phyloP scores from a whole-genome alignment of 2,888 invertebrate genomes.

The Stenolophus ochropezus region DNA sequence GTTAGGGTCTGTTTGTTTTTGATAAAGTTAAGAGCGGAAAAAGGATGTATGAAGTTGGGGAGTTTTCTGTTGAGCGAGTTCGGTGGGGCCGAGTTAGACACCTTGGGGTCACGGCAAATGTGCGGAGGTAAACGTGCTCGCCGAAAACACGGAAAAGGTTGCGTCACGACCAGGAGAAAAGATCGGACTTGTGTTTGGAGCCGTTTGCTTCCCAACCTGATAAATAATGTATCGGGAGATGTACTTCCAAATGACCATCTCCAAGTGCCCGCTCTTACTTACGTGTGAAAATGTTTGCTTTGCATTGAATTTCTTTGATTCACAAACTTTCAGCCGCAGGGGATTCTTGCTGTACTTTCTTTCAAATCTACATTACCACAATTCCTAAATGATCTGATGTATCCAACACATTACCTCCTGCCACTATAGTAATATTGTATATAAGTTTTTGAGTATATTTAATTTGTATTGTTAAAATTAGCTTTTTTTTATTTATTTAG shows the following conservation, averaged over 20 bases:
- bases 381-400: too few species aligned
- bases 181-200: conserved; percentile 36
- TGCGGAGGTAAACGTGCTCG: conserved; percentile 3
- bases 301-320: conserved; percentile 14
- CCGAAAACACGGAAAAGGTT: conserved; percentile 49
- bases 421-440: too few species aligned
- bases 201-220: conserved; percentile 24
- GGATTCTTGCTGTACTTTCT: neutral
- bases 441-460: too few species aligned
- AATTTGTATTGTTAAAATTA: too few species aligned
- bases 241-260: conserved; percentile 17
- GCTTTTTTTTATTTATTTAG: too few species aligned
- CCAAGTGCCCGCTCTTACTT: neutral
- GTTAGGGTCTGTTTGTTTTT: too few species aligned
- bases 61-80: neutral
- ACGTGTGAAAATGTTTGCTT: conserved; percentile 21
- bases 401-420: too few species aligned
- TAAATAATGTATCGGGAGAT: conserved; percentile 42
- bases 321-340: neutral
- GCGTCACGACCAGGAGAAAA: neutral
- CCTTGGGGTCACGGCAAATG: neutral
- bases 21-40: too few species aligned
- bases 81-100: neutral
- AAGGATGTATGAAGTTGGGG: neutral
- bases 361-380: neutral